Conservation (phyloP, 2,113 vertebrate genomes). For the Cairina moschata region DNA sequence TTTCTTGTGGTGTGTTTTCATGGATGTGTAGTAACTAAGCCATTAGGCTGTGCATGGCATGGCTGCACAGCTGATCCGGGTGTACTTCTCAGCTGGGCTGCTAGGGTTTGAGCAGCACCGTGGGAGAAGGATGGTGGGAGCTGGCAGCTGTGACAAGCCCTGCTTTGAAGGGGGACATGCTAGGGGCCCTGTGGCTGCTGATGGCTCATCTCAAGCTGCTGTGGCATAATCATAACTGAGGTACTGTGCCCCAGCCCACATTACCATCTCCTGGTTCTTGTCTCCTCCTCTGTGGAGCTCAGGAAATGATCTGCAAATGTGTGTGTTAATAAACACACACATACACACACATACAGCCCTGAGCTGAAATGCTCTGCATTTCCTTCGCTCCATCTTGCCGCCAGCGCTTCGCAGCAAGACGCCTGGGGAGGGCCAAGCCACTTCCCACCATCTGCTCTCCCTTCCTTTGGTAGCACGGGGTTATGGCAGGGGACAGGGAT, state of each 20-base stretch:
- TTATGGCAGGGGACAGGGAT: not conserved
- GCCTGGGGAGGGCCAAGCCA: constrained; percentile 1
- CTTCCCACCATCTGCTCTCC: constrained; percentile 52
- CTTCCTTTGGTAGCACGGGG: not conserved
- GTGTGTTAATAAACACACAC: not conserved
- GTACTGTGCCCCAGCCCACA: not conserved
- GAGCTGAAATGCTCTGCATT: not conserved
- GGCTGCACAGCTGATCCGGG: not conserved
- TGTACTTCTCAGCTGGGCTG: not conserved
- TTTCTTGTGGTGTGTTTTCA: constrained; percentile 40
- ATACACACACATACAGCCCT: not conserved
- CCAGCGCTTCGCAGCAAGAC: constrained; percentile 7
- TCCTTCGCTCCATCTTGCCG: not conserved
- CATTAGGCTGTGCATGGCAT: not conserved
- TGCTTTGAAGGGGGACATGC: not conserved
- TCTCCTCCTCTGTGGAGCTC: not conserved
- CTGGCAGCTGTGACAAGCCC: not conserved
- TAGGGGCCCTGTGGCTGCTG: not conserved
- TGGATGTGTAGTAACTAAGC: not conserved
- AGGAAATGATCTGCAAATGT: constrained; percentile 11
- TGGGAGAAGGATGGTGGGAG: not conserved
- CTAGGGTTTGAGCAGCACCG: not conserved
- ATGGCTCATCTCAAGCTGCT: not conserved
- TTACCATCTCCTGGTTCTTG: not conserved
- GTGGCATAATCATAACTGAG: not conserved